phyloP scores from a whole-genome alignment of 2,113 vertebrate genomes.

The Microtus oregoni region DNA sequence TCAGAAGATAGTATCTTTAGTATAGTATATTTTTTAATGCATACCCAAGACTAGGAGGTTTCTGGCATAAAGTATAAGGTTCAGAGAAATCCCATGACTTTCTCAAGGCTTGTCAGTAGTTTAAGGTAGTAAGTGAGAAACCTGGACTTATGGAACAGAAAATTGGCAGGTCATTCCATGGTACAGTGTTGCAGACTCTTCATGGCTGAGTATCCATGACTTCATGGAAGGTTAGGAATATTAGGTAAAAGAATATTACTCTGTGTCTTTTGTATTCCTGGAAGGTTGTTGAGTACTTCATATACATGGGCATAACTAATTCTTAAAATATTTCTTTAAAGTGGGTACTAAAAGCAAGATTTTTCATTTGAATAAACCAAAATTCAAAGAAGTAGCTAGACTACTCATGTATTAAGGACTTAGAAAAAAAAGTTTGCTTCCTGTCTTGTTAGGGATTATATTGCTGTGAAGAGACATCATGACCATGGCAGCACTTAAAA shows the following conservation, averaged over 20 bases:
- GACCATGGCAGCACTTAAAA: not conserved
- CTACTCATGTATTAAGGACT: not conserved
- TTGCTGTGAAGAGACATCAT: not conserved
- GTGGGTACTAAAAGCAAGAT: constrained; percentile 22
- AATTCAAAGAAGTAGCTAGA: constrained; percentile 29
- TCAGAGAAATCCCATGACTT: constrained; percentile 8
- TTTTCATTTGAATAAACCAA: constrained; percentile 48
- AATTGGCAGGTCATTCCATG: not conserved
- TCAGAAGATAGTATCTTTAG: constrained; percentile 9
- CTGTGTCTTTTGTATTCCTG: constrained; percentile 18
- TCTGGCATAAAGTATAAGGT: constrained; percentile 25
- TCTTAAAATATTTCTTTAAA: constrained; percentile 48
- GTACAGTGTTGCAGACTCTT: not conserved
- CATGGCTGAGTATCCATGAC: not conserved
- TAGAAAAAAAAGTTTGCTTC: not conserved
- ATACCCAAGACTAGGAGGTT: not conserved
- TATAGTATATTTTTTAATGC: not conserved
- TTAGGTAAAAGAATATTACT: constrained; percentile 8
- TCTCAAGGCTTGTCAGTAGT: not conserved
- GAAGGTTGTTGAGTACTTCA: not conserved
- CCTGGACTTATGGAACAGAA: not conserved
- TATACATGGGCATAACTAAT: not conserved
- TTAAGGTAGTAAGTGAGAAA: constrained; percentile 27
- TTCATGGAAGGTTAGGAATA: constrained; percentile 39
- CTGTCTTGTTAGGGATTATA: not conserved